Evolutionary conservation across 2,888 invertebrate species (phyloP), one percentile per base, ranked within the genome.

Genomic region (Suillia variegata): DNA sequence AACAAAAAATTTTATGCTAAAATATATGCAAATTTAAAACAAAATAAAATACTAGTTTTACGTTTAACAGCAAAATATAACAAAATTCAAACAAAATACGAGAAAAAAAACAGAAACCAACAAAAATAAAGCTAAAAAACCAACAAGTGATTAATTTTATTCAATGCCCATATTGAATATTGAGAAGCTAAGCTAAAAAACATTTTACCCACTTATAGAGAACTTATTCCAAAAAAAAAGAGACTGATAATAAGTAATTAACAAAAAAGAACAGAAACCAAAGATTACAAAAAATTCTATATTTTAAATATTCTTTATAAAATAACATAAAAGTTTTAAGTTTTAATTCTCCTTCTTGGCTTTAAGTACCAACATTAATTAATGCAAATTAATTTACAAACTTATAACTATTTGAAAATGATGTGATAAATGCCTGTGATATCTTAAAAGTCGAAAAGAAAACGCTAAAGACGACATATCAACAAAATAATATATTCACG

Each of bases 71-170:
- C 38, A 8, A 38, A 54, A 45, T 18, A 4, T 26, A 51, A 20
- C 51, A 24, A 21, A 42, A 42, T 34, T 2, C 5, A 20, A 54
- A 31, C 34, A 49, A 52, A 57, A 57, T 21, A 33, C 31, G 10
- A 26, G 34, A 45, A 45, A 38, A 17, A 52, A 53, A 48, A 53
- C 47, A 70, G 64, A 70, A 73, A 72, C 69, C 70, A 74, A 74
- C 71, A 73, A 74, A 73, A 73, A n/a, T n/a, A 71, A 73, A 70
- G 71, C 73, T 72, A 61, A 67, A 74, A 73, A 74, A 70, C 66
- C 70, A 70, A 70, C 63, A 64, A 70, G 67, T 71, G 67, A 75
- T 69, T 70, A 71, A 74, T 67, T 71, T 74, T 74, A 73, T 74
- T 74, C 67, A 65, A 67, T 38, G 15, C 38, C n/a, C 38, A 61